Evolutionary conservation across 2,797 vertebrate species (phyloP), one percentile per base, ranked within the genome.

Genomic region (Leptodactylus fallax): DNA sequence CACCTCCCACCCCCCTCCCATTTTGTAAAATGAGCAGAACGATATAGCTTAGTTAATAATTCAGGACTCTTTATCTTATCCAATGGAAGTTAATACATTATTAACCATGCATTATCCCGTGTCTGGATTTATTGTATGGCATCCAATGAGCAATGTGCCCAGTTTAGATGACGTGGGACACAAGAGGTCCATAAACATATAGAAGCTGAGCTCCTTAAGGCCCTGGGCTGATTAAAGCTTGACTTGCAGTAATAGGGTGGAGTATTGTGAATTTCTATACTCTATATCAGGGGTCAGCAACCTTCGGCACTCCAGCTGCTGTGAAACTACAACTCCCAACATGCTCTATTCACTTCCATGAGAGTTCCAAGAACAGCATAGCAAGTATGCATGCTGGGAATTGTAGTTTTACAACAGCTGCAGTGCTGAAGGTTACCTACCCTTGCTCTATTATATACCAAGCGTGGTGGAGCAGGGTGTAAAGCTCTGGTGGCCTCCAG

Each of bases 61-160:
- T 85, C 77, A 88, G 58, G 14, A 56, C 49, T 63, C 76, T 72
- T 84, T 88, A 78, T 87, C 81, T 76, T 87, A 69, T 71, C 51
- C 87, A 84, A 61, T 88, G 83, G 65, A 79, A 85, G 65, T 67
- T 85, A 74, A 88, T 85, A 58, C 47, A 88, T 85, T 88, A 88
- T 88, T 88, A 88, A 88, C 36, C 12, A 56, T 17, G 58, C 67
- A 81, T 72, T 85, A 80, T 27, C 74, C 81, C 14, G n/a, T 11
- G 17, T 87, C 23, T 60, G 65, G 61, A 76, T 53, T 76, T 81
- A 81, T 74, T 65, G 61, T 10, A 63, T 27, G 3, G 17, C 19
- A 14, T 27, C 47, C 45, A 12, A 51, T 7, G 58, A 77, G 55
- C 58, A 16, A 21, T 36, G 72, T 25, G n/a, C 21, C 77, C 27